Evolutionary conservation across 2,797 vertebrate species (phyloP).

Genomic region (Sylvia borin): DNA sequence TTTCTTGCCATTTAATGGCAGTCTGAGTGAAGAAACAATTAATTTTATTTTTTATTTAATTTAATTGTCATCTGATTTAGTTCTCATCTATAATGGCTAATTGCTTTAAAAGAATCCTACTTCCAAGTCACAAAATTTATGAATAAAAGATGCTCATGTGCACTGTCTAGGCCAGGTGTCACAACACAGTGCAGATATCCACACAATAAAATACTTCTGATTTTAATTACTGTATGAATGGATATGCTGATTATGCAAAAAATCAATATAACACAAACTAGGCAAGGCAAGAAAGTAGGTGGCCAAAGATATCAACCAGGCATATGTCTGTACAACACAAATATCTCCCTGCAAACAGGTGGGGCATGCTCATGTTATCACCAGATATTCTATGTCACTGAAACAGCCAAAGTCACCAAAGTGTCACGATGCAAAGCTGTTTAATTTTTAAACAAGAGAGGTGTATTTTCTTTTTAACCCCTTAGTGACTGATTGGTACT

Average conservation of each 20-base stretch:
- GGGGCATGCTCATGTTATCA: not conserved
- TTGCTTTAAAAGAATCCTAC: slow-evolving; percentile 10
- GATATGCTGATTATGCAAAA: not conserved
- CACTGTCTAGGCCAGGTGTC: not conserved
- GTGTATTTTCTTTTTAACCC: not conserved
- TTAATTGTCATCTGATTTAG: not conserved
- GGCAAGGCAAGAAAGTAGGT: not conserved
- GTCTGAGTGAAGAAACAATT: not conserved
- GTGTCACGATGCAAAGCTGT: not conserved
- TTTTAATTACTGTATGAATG: not conserved
- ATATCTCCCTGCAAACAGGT: not conserved
- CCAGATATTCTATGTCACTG: not conserved
- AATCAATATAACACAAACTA: not conserved
- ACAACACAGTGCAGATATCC: not conserved
- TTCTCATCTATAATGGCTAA: not conserved
- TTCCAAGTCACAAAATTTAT: slow-evolving; percentile 9
- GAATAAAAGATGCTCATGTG: not conserved
- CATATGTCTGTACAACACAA: not conserved
- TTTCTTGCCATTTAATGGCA: not conserved
- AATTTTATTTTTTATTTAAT: not conserved
- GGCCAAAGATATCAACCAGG: not conserved
- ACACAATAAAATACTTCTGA: not conserved
- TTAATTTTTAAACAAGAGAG: not conserved
- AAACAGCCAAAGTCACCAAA: not conserved
- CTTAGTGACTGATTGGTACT: not conserved